phyloP scores from a whole-genome alignment of 2,113 vertebrate genomes.

The Hemichromis elongatus region DNA sequence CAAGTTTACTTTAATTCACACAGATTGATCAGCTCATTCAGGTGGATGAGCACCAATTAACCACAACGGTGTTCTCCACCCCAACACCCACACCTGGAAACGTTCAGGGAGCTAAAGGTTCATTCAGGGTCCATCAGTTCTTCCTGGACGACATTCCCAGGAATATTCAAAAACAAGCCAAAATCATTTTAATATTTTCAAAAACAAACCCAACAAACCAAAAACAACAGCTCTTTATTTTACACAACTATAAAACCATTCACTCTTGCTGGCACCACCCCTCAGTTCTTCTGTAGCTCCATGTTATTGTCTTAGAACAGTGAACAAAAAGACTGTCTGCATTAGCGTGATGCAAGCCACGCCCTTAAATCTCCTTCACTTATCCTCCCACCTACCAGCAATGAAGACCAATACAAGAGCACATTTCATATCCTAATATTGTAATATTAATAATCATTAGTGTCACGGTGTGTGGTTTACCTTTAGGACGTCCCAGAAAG shows the following conservation, averaged over 20 bases:
- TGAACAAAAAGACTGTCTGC: background rate
- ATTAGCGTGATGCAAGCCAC: background rate
- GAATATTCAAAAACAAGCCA: background rate
- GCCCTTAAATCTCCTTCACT: background rate
- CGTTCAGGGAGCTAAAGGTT: background rate
- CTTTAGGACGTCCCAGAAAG: conserved; percentile 97
- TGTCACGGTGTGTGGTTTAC: conserved; percentile 56
- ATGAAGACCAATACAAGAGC: background rate
- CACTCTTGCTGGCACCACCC: background rate
- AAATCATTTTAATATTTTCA: background rate
- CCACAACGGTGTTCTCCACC: background rate
- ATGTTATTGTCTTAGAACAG: background rate
- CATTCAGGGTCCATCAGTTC: background rate
- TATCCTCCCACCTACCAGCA: background rate
- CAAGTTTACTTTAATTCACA: background rate
- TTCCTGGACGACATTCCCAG: background rate
- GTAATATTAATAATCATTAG: background rate
- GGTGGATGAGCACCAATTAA: background rate
- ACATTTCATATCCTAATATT: accelerated
- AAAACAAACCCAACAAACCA: background rate
- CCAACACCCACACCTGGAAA: background rate
- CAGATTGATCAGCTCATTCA: background rate
- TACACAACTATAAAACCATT: background rate
- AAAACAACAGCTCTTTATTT: background rate
- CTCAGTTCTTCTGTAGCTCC: background rate